Evolutionary conservation across 2,113 vertebrate species (phyloP).

Genomic region (Leucopsar rothschildi): DNA sequence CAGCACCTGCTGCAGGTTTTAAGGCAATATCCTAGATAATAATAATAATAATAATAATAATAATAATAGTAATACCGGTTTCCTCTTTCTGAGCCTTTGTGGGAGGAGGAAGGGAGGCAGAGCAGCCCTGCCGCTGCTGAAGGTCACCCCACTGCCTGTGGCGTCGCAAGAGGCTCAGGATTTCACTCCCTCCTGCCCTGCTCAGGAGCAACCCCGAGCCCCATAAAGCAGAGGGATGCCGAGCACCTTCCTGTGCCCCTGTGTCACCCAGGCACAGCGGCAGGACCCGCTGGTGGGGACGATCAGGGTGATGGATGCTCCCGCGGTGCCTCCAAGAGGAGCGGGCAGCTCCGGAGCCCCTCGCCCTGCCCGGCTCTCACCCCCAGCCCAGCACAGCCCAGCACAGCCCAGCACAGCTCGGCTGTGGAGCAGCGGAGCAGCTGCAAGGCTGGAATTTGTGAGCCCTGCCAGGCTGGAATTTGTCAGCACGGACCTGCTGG

Average conservation of each 20-base stretch:
- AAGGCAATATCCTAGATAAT: background rate
- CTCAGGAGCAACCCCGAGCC: background rate
- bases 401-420: background rate
- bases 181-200: background rate
- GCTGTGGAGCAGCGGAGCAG: background rate
- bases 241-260: background rate
- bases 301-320: background rate
- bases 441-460: background rate
- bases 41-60: background rate
- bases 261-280: background rate
- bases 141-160: background rate
- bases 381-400: background rate
- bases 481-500: background rate
- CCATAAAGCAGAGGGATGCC: background rate
- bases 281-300: background rate
- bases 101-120: background rate
- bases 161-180: accelerated
- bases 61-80: background rate
- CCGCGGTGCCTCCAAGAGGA: background rate
- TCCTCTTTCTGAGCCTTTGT: background rate
- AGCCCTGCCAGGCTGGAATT: background rate
- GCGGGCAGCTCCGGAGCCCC: background rate
- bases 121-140: background rate
- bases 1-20: background rate
- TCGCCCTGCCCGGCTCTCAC: background rate